Base-by-base conservation (phyloP, 1,140 invertebrate genomes). In the Calliphora vicina region DNA sequence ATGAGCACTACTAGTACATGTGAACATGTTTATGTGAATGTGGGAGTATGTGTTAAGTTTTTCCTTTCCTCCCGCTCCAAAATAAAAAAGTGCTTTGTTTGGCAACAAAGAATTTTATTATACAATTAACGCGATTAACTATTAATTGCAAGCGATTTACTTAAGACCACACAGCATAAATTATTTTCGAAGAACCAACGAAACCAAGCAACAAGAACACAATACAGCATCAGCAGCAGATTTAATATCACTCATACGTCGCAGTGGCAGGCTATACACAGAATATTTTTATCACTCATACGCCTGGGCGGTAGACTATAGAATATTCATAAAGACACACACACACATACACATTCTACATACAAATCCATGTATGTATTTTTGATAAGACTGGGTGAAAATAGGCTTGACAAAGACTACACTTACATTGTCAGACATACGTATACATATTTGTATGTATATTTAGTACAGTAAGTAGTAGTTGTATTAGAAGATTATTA, bases 91-190 rank as follows among this genome's bases (percentile, higher is more conserved):
- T 67, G 25, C 45, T 67, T 67, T 67, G 61, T 25, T 67, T 23
- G 23, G 12, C 8, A 67, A 23, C 6, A 25, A 20, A 6, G 17
- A 76, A 42, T 76, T 76, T 76, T 42, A 76, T 76, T 76, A 76
- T 3, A 76, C 73, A 76, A 76, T 76, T 76, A 76, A 76, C 73
- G 73, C 73, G 27, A 76, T 76, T 76, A 76, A 76, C 73, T 76
- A 76, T 76, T 76, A 76, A 76, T 76, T 76, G 73, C 73, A n/a
- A 42, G 25, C 73, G 29, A 76, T 76, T 76, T 76, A 42, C 73
- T 76, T 35, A 76, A 76, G 29, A n/a, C 73, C 73, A 42, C 29
- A 76, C 29, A 76, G 5, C 29, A 76, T 76, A 76, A 20, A 35
- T 67, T 67, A 67, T 67, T 67, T 25, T 6, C 61, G 8, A 12